A percentile compares a stretch with the other conserved stretches of the same genome.
phyloP scores from a whole-genome alignment of 1,140 invertebrate species.

The Saccostrea echinata region DNA sequence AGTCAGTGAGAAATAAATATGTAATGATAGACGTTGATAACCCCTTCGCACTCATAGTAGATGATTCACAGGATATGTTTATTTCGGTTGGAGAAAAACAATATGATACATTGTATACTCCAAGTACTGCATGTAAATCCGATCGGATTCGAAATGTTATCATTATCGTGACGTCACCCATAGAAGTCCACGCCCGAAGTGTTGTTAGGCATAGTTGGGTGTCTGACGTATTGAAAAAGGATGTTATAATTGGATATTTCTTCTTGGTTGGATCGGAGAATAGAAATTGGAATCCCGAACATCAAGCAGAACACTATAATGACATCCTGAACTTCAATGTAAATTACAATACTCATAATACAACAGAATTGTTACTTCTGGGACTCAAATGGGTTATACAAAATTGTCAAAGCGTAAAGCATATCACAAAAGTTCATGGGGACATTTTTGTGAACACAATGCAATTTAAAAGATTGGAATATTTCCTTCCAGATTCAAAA shows the following conservation, averaged over 20 bases:
- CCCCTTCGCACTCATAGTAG: not conserved
- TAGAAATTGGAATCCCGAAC: not conserved
- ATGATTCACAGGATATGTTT: not conserved
- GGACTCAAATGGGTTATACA: not conserved
- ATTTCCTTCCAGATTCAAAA: not conserved
- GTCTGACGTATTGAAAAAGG: not conserved
- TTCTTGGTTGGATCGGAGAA: not conserved
- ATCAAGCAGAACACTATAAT: not conserved
- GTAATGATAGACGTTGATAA: not conserved
- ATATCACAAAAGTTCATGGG: not conserved
- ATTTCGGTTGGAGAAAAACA: not conserved
- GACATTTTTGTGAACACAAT: not conserved
- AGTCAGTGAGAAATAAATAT: not conserved
- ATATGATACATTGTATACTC: not conserved
- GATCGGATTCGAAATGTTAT: not conserved
- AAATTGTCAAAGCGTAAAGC: not conserved
- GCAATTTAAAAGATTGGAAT: not conserved
- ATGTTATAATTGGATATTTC: not conserved
- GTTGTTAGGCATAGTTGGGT: not conserved
- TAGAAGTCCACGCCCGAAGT: not conserved
- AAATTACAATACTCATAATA: not conserved
- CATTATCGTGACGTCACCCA: not conserved
- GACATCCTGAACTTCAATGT: not conserved
- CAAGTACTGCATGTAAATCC: not conserved
- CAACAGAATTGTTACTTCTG: not conserved